These are phyloP conservation scores for Esperia sulphurella DNA, from an alignment of 2,888 invertebrate genomes.

Conservation along the genomic window DNA sequence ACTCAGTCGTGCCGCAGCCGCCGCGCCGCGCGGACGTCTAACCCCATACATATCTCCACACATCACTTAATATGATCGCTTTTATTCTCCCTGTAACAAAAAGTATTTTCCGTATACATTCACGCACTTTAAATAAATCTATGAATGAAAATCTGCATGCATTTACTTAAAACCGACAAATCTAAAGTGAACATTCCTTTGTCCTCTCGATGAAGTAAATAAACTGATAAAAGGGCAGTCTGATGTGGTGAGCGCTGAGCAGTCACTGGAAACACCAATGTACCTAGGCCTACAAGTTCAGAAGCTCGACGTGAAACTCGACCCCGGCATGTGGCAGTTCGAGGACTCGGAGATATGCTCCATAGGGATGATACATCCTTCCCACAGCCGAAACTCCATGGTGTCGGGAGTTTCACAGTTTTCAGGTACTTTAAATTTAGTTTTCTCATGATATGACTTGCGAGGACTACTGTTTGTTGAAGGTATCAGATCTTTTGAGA, in stretches of 20 bases:
- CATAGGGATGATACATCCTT: slow-evolving; percentile 88
- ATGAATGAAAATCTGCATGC: not conserved
- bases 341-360: slow-evolving; percentile 89
- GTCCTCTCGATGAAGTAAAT: slow-evolving; percentile 19
- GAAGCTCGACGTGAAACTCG: slow-evolving; percentile 17
- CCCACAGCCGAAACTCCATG: slow-evolving; percentile 81
- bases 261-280: slow-evolving; percentile 13
- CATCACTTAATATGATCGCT: slow-evolving; percentile 54
- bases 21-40: slow-evolving; percentile 50
- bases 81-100: slow-evolving; percentile 44
- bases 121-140: slow-evolving; percentile 4
- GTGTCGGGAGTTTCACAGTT: slow-evolving; percentile 67
- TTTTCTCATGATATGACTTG: no score
- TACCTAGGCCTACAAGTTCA: slow-evolving; percentile 17
- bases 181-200: slow-evolving; percentile 13
- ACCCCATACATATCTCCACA: slow-evolving; percentile 42
- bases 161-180: not conserved
- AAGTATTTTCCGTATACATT: slow-evolving; percentile 8
- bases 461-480: no score
- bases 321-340: slow-evolving; percentile 81
- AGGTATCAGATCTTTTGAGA: no score
- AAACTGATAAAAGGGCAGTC: slow-evolving; percentile 10
- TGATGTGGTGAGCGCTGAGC: slow-evolving; percentile 10
- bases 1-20: slow-evolving; percentile 60
- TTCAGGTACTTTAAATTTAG: slow-evolving; percentile 69